phyloP scores from a whole-genome alignment of 2,113 vertebrate species.

The Emydocephalus ijimae region DNA sequence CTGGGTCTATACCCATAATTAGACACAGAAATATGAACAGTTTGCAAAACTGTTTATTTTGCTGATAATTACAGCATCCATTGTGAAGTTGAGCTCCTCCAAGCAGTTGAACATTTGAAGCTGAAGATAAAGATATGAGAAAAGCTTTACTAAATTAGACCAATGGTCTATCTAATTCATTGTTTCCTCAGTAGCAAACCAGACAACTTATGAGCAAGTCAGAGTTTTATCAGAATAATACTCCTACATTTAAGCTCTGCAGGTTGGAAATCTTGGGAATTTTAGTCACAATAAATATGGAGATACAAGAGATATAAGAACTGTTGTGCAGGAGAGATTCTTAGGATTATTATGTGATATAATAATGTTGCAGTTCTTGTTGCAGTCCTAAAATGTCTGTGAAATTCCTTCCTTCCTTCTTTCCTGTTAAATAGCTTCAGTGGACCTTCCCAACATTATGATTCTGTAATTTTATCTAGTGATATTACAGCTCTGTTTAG shows the following conservation, averaged over 20 bases:
- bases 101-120: neutral
- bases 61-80: neutral
- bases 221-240: neutral
- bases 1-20: neutral
- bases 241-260: neutral
- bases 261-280: neutral
- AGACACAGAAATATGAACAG: neutral
- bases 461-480: neutral
- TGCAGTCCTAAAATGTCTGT: neutral
- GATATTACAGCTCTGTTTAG: neutral
- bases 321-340: neutral
- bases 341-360: neutral
- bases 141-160: neutral
- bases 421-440: neutral
- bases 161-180: neutral
- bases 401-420: too few species aligned
- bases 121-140: neutral
- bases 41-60: neutral
- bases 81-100: neutral
- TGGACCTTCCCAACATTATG: neutral
- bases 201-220: neutral
- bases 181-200: neutral
- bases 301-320: neutral
- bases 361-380: neutral
- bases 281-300: neutral